Evolutionary conservation across 1,140 invertebrate genomes (phyloP).

Genomic region (Cephus cinctus): DNA sequence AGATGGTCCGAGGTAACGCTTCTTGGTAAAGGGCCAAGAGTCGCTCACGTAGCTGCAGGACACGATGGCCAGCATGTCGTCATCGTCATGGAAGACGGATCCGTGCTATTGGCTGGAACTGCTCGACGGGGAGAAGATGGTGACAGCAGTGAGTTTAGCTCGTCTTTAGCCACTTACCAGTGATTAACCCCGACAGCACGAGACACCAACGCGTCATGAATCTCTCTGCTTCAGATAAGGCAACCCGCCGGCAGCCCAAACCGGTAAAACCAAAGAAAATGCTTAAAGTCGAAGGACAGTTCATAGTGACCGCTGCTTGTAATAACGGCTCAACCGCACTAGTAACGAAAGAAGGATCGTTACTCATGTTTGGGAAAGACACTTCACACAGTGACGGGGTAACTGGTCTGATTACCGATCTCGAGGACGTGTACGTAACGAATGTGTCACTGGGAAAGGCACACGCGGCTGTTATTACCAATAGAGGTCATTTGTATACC

Average conservation of each 20-base stretch:
- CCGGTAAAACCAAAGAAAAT: conserved; percentile 92
- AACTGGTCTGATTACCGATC: conserved; percentile 68
- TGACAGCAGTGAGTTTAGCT: conserved; percentile 63
- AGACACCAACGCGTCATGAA: no score
- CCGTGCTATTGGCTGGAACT: conserved; percentile 83
- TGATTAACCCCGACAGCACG: no score
- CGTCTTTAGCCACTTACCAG: no score
- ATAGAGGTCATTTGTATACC: conserved; percentile 88
- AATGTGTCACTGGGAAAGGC: conserved; percentile 93
- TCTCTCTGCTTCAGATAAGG: conserved; percentile 70
- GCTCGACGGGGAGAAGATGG: conserved; percentile 93
- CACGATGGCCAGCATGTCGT: conserved; percentile 92
- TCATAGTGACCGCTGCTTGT: conserved; percentile 80
- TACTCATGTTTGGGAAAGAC: conserved; percentile 95
- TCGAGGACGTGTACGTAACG: conserved; percentile 80
- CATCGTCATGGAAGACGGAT: conserved; percentile 86
- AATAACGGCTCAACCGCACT: conserved; percentile 94
- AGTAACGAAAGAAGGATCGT: conserved; percentile 83
- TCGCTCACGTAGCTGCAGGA: conserved; percentile 80
- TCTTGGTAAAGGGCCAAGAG: conserved; percentile 73
- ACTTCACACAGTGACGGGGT: conserved; percentile 81
- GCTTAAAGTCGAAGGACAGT: conserved; percentile 83
- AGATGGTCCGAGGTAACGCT: conserved; percentile 74
- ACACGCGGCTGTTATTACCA: conserved; percentile 85
- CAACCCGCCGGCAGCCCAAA: conserved; percentile 80